These are phyloP conservation scores for Tachina lurida DNA, from an alignment of 2,888 invertebrate genomes.

Conservation along the genomic window DNA sequence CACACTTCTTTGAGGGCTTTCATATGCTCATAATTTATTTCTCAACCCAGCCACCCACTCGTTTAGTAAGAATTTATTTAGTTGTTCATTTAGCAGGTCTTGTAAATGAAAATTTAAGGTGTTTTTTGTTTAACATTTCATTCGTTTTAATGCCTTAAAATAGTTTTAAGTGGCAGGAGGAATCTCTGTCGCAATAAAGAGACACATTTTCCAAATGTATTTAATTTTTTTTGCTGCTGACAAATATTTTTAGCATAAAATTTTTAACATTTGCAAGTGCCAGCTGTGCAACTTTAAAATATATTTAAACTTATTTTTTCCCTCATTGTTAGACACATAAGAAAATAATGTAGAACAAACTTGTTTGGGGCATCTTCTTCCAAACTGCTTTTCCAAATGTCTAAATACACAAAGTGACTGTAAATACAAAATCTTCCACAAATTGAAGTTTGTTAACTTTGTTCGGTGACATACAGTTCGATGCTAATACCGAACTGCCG, in stretches of 20 bases:
- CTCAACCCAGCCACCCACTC: conserved; percentile 50
- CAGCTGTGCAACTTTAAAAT: background rate
- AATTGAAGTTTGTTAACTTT: no score
- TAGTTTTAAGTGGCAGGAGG: background rate
- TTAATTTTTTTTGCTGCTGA: background rate
- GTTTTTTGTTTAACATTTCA: conserved; percentile 24
- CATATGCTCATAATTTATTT: conserved; percentile 33
- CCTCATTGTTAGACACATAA: no score
- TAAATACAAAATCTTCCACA: no score
- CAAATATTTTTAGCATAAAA: background rate
- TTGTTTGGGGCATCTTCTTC: no score
- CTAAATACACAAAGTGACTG: no score
- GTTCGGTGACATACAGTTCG: no score
- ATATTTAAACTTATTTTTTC: background rate
- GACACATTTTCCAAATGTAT: conserved; percentile 19
- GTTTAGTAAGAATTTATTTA: conserved; percentile 4
- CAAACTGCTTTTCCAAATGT: no score
- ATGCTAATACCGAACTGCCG: no score
- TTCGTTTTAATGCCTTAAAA: conserved; percentile 19
- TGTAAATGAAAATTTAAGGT: conserved; percentile 30
- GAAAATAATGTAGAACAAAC: no score
- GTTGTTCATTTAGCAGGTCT: conserved; percentile 49
- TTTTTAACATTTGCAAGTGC: background rate
- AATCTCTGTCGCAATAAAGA: conserved; percentile 54
- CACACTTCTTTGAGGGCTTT: conserved; percentile 34